A percentile compares a stretch with the other conserved stretches of the same genome.
Conservation (phyloP, 2,888 invertebrate species). For the Opisthograptis luteolata region DNA sequence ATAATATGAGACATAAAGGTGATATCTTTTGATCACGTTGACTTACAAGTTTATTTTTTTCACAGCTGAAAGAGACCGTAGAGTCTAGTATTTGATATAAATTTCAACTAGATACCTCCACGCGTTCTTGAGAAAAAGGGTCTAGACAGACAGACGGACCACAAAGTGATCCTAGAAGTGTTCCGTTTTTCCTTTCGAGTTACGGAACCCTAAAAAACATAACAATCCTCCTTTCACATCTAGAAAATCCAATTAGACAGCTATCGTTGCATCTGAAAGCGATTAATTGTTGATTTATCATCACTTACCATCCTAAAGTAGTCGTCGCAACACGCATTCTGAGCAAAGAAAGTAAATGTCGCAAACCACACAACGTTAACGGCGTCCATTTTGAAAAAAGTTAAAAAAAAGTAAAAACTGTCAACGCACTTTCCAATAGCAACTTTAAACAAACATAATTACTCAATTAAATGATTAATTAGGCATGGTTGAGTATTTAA, state of each 20-base stretch:
- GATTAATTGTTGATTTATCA: conserved; percentile 20
- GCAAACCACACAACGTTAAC: conserved; percentile 43
- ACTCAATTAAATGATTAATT: neutral
- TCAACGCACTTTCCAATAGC: conserved; percentile 20
- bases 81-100: no score
- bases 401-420: conserved; percentile 9
- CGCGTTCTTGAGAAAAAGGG: no score
- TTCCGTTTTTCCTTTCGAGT: no score
- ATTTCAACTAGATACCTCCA: no score
- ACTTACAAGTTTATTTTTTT: no score
- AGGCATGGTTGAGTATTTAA: conserved; percentile 9
- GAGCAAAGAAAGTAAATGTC: conserved; percentile 73
- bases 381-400: conserved; percentile 52
- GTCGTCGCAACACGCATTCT: conserved; percentile 66
- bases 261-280: conserved; percentile 22
- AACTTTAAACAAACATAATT: neutral
- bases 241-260: conserved; percentile 14
- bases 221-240: conserved; percentile 8
- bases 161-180: no score
- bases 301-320: conserved; percentile 77
- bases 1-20: no score
- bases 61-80: no score
- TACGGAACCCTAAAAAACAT: no score
- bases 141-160: no score
- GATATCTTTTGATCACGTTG: no score